Percentiles rank a stretch among this genome's conserved stretches.
Conservation (phyloP, 53 echinoderm and acorn worm genomes). For the Stichopus horrens region DNA sequence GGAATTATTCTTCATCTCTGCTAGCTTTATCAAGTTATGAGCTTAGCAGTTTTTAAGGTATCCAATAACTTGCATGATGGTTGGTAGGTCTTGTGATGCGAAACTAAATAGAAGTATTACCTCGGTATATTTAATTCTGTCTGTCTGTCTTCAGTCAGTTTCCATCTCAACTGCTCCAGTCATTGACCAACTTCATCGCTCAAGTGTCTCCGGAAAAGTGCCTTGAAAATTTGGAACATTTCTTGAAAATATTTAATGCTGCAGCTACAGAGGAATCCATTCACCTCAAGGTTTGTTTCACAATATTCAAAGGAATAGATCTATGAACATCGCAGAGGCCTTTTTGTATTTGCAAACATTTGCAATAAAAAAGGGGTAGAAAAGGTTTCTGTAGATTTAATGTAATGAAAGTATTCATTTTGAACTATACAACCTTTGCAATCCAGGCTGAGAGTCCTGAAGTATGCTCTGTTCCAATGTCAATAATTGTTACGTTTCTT, state of each 20-base stretch:
- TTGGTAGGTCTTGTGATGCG: no score
- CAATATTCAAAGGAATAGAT: not conserved
- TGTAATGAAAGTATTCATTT: no score
- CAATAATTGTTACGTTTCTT: no score
- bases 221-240: constrained; percentile 59
- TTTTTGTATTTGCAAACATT: not conserved
- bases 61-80: no score
- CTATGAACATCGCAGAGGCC: not conserved
- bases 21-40: no score
- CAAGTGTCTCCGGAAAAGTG: constrained; percentile 48
- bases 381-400: no score
- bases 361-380: not conserved
- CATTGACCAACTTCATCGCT: constrained; percentile 62
- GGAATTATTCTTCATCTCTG: no score
- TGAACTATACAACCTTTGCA: no score
- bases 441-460: no score
- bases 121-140: not conserved
- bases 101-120: no score
- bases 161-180: constrained; percentile 71
- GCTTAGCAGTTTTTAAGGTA: no score
- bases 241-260: constrained; percentile 32
- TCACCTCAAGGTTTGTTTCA: constrained; percentile 26
- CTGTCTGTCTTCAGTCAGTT: constrained; percentile 59
- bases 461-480: no score
- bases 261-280: constrained; percentile 29